These are phyloP conservation scores for Adrianichthys oophorus DNA, from an alignment of 2,797 vertebrate species.

Conservation along the genomic window DNA sequence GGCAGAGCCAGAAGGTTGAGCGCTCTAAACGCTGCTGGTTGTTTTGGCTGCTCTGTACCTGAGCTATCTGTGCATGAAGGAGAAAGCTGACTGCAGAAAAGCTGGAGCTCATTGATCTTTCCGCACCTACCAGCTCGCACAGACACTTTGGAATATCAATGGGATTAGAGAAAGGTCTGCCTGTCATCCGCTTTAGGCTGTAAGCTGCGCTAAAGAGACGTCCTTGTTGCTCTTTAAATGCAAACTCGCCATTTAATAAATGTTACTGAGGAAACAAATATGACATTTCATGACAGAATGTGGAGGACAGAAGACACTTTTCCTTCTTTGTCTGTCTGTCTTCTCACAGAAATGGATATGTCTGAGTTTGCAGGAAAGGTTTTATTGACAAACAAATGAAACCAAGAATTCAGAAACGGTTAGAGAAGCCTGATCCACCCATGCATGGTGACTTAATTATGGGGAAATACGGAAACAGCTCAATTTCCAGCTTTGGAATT, in stretches of 20 bases:
- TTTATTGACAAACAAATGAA: too few relatives aligned
- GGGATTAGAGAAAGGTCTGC: slow-evolving; percentile 65
- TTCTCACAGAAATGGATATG: slow-evolving; percentile 8
- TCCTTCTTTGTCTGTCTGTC: slow-evolving; percentile 14
- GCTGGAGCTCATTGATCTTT: slow-evolving; percentile 45
- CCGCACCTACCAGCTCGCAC: slow-evolving; percentile 10
- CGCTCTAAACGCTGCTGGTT: slow-evolving; percentile 16
- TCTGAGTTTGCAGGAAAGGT: too few relatives aligned
- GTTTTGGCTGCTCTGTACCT: slow-evolving; percentile 17
- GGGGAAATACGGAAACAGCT: too few relatives aligned
- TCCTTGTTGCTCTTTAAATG: slow-evolving; percentile 60
- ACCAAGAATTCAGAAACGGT: too few relatives aligned
- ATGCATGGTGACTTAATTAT: too few relatives aligned
- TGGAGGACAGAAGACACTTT: slow-evolving; percentile 26
- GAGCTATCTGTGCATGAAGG: slow-evolving; percentile 37
- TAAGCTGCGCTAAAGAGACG: slow-evolving; percentile 43
- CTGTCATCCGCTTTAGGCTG: slow-evolving; percentile 55
- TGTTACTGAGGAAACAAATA: slow-evolving; percentile 68
- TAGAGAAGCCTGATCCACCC: too few relatives aligned
- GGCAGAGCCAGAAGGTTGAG: slow-evolving; percentile 28
- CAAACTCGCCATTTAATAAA: slow-evolving; percentile 63
- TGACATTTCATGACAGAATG: slow-evolving; percentile 56
- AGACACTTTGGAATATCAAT: slow-evolving; percentile 48
- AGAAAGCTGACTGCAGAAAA: slow-evolving; percentile 33
- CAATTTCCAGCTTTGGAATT: too few relatives aligned